phyloP scores from a whole-genome alignment of 1,140 invertebrate species.

The Penaeus indicus region DNA sequence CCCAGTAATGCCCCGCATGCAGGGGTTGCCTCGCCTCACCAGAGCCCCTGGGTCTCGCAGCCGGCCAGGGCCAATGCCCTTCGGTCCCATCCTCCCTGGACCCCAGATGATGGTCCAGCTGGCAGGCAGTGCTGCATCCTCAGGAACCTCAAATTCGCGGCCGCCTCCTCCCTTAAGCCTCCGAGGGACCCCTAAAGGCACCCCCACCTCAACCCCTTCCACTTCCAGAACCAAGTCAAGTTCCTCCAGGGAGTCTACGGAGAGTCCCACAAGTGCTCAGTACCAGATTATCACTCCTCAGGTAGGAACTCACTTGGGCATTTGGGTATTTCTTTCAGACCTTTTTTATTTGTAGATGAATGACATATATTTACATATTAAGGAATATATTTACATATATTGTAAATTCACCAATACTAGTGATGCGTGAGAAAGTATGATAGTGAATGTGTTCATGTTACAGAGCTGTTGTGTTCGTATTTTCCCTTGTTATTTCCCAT shows the following conservation, averaged over 20 bases:
- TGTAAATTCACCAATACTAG: too few relatives aligned
- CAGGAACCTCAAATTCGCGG: conserved; percentile 19
- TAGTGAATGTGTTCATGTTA: too few relatives aligned
- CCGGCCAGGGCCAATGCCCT: conserved; percentile 62
- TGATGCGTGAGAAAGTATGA: too few relatives aligned
- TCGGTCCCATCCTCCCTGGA: conserved; percentile 61
- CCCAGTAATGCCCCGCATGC: conserved; percentile 52
- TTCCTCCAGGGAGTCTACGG: conserved; percentile 9
- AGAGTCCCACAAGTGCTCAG: conserved; percentile 29
- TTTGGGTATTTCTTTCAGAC: background rate
- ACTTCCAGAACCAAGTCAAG: background rate
- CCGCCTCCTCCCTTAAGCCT: conserved; percentile 39
- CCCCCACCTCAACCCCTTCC: conserved; percentile 26
- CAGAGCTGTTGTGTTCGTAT: too few relatives aligned
- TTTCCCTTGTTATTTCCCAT: too few relatives aligned
- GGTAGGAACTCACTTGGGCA: conserved; percentile 29
- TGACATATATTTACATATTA: too few relatives aligned
- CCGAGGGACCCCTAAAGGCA: conserved; percentile 11
- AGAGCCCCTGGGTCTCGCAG: conserved; percentile 35
- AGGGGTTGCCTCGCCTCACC: conserved; percentile 41
- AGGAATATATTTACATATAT: too few relatives aligned
- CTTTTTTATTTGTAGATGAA: too few relatives aligned
- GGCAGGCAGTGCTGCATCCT: conserved; percentile 38
- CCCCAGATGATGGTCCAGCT: conserved; percentile 63
- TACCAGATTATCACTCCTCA: conserved; percentile 63